Evolutionary conservation across 2,797 vertebrate species (phyloP), one percentile per base, ranked within the genome.

Genomic region (Perodicticus potto): DNA sequence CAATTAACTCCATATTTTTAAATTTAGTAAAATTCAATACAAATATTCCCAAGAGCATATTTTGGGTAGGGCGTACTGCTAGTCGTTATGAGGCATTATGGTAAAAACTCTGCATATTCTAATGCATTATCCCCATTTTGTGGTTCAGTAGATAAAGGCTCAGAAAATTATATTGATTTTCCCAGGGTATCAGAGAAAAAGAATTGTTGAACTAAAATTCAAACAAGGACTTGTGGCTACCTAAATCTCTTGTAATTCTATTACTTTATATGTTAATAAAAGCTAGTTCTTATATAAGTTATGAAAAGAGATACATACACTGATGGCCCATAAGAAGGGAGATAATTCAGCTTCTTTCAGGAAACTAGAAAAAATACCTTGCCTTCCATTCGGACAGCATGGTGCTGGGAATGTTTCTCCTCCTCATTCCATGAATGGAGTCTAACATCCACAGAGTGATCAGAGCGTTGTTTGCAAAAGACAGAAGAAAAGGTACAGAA

Each of bases 381-480:
- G 25, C 82, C 29, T 25, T 67, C 27, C 16, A 45, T 32, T 74
- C 32, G 27, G 22, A 27, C 12, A 72, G 65, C 6, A 20, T 63
- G 29, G 34, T 49, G 20, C 6, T 6, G 59, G 23, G 7, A 27
- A 4, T 45, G 22, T 70, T 92, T 93, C 87, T 86, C 67, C 19
- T 70, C 65, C 45, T 45, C 23, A 25, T 34, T 72, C 91, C 91
- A 37, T 17, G 86, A 77, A 77, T 20, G 69, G 67, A 63, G 78
- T 80, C 40, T 83, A 63, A 84, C 84, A 85, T 95, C 80, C 92
- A 59, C 88, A 61, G 72, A 67, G 80, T 27, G 25, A 72, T 76
- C 43, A 5, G 29, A 72, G 6, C 22, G 0, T 63, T 61, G 76
- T 67, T 34, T 67, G 32, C 59, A 85, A 43, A 80, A 19, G 3